Conservation (phyloP, 2,797 vertebrate species). For the Poecilia gillii region DNA sequence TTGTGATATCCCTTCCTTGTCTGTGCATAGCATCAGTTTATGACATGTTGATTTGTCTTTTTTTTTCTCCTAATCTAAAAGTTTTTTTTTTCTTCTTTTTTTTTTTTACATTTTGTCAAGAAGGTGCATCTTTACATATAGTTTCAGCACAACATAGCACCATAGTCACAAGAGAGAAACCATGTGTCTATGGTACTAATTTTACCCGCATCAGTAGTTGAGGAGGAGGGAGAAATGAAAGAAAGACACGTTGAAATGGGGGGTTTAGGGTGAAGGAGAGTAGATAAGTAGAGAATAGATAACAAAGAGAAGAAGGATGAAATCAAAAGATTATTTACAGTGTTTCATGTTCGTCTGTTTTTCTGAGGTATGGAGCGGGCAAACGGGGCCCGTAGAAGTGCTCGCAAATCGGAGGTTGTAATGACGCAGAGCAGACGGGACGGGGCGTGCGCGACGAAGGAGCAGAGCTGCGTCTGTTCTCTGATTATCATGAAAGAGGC, state of each 20-base stretch:
- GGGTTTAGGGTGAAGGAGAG: constrained; percentile 34
- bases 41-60: constrained; percentile 60
- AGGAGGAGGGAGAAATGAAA: constrained; percentile 62
- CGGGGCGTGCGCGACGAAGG: constrained; percentile 47
- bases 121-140: constrained; percentile 92
- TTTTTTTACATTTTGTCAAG: constrained; percentile 80
- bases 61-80: constrained; percentile 47
- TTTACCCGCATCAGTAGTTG: constrained; percentile 91
- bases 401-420: constrained; percentile 68
- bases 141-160: constrained; percentile 87
- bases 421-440: constrained; percentile 77
- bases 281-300: constrained; percentile 67
- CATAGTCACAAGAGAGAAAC: constrained; percentile 86
- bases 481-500: constrained; percentile 92
- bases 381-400: constrained; percentile 48
- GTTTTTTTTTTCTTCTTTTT: constrained; percentile 30
- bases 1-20: constrained; percentile 56
- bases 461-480: constrained; percentile 77
- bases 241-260: constrained; percentile 43
- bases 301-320: constrained; percentile 53
- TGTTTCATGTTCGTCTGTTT: constrained; percentile 66
- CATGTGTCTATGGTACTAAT: constrained; percentile 86
- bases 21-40: constrained; percentile 76
- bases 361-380: constrained; percentile 75
- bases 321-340: constrained; percentile 79